Evolutionary conservation across 1,140 invertebrate species (phyloP).

Genomic region (Bombus pyrosoma): DNA sequence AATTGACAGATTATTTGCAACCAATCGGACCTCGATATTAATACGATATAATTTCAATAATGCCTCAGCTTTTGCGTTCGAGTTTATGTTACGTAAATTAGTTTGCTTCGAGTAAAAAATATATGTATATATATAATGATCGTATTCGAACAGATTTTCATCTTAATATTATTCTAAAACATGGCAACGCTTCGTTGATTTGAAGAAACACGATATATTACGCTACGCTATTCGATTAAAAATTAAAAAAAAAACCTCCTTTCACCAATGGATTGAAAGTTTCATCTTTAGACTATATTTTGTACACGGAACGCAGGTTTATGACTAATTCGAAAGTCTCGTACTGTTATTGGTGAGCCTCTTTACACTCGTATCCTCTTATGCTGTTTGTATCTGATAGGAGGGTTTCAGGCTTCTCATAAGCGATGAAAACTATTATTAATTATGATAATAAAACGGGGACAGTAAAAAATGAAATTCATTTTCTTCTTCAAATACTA

Average conservation of each 20-base stretch:
- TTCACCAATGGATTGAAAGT: background rate
- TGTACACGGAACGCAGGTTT: background rate
- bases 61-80: background rate
- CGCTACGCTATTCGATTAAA: background rate
- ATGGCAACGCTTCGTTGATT: background rate
- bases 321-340: background rate
- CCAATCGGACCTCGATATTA: background rate
- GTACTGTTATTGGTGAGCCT: constrained; percentile 2
- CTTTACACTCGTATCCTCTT: background rate
- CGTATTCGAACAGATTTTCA: background rate
- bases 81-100: constrained; percentile 2
- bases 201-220: background rate
- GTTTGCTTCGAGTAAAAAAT: background rate
- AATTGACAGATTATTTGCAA: background rate
- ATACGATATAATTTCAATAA: background rate
- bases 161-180: constrained; percentile 5
- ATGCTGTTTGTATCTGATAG: background rate
- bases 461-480: constrained; percentile 27
- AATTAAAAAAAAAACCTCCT: background rate
- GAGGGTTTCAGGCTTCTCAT: background rate
- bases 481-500: constrained; percentile 14
- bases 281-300: background rate
- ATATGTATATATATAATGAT: background rate
- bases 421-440: constrained; percentile 8
- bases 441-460: background rate